Evolutionary conservation across 2,113 vertebrate genomes (phyloP), one percentile per base, ranked within the genome.

Genomic region (Balaeniceps rex): DNA sequence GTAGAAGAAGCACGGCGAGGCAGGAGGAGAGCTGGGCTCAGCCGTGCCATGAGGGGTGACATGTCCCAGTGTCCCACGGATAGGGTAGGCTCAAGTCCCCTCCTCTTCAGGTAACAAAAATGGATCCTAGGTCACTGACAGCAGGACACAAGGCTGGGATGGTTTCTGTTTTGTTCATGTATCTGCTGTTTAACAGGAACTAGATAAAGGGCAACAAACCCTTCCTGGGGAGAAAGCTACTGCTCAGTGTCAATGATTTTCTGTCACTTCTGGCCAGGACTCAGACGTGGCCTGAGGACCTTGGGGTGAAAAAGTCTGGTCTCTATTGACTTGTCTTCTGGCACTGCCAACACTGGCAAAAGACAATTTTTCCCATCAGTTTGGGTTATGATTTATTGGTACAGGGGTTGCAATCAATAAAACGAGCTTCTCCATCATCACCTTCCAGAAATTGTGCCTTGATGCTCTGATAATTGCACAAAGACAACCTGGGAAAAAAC

Each of bases 231-330:
- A 87, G 81, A 80, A 76, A 93, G 66, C 26, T 68, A 28, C 42
- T 55, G 82, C 60, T 87, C 38, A 40, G 82, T 29, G 29, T 57
- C 78, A 95, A 81, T 47, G 93, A 96, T 91, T 87, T 96, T 86
- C 95, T 95, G 91, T 93, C 89, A 88, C 68, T 90, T 81, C 72
- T 91, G 80, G 71, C 66, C 66, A 91, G 60, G 84, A 77, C 57
- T 42, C 78, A 90, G 92, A 86, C 38, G 55, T 85, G 74, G 63
- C 70, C 81, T 89, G 86, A 18, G 58, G 83, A 95, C 82, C 60
- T 88, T 10, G 8, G 64, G 55, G 66, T 93, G 58, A 83, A 85
- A 83, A 88, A 65, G 71, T 57, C 68, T 36, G 42, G 71, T 85
- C 83, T 87, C 66, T 89, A 89, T 87, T 80, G 87, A 95, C 87